phyloP scores from a whole-genome alignment of 2,888 invertebrate species.

The Parapristionchus giblindavisi region DNA sequence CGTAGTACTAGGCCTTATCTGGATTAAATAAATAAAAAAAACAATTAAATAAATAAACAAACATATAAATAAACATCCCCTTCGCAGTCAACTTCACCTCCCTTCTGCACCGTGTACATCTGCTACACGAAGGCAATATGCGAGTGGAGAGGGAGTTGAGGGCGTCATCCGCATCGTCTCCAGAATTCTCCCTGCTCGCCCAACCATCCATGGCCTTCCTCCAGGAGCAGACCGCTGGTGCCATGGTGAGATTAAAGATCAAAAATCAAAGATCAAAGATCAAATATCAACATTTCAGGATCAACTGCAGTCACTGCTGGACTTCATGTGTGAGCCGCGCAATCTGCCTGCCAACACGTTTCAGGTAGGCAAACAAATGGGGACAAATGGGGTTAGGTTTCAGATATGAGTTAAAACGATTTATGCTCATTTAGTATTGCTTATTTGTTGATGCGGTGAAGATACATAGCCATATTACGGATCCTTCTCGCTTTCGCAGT shows the following conservation, averaged over 20 bases:
- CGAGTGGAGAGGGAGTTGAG: slow-evolving; percentile 30
- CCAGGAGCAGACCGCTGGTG: slow-evolving; percentile 20
- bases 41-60: not conserved
- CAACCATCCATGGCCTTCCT: slow-evolving; percentile 30
- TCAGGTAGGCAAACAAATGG: too few relatives aligned
- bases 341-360: slow-evolving; percentile 1
- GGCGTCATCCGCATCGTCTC: not conserved
- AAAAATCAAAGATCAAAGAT: not conserved
- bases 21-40: not conserved
- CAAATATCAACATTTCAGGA: slow-evolving; percentile 1
- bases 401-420: too few relatives aligned
- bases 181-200: slow-evolving; percentile 16
- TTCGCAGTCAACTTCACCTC: slow-evolving; percentile 14
- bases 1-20: not conserved
- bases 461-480: too few relatives aligned
- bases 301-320: slow-evolving; percentile 29
- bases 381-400: too few relatives aligned
- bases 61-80: not conserved
- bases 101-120: not conserved
- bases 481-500: too few relatives aligned
- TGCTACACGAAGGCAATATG: slow-evolving; percentile 10
- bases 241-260: slow-evolving; percentile 24
- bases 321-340: slow-evolving; percentile 22
- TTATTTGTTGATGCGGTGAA: too few relatives aligned
- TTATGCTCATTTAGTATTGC: too few relatives aligned